Percentiles rank a stretch among this genome's conserved stretches.
phyloP scores from a whole-genome alignment of 2,888 invertebrate species.

The Ferrisia virgata region DNA sequence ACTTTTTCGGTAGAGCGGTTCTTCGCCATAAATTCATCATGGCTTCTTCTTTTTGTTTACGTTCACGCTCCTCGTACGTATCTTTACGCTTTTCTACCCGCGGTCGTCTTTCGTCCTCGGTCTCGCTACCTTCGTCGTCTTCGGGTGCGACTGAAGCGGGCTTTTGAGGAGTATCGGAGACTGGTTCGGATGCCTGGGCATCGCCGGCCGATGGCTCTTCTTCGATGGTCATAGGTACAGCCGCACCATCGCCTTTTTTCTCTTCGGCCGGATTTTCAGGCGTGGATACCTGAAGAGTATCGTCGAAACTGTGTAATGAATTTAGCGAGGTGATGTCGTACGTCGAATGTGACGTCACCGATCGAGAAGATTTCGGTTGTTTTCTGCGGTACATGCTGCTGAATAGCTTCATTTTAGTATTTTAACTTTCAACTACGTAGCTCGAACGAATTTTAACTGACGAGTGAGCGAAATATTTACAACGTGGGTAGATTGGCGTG shows the following conservation, averaged over 20 bases:
- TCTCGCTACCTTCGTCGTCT: background rate
- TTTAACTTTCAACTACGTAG: background rate
- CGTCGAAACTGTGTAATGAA: background rate
- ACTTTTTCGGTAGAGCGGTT: constrained; percentile 10
- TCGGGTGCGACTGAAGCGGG: background rate
- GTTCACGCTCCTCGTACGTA: constrained; percentile 19
- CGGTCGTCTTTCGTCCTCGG: background rate
- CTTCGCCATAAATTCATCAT: constrained; percentile 29
- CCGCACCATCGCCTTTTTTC: background rate
- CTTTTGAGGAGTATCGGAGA: background rate
- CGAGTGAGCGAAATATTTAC: background rate
- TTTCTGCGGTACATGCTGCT: background rate
- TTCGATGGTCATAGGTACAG: background rate
- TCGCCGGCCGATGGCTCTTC: background rate
- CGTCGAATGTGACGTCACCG: background rate
- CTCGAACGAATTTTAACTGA: constrained; percentile 9
- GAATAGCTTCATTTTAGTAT: constrained; percentile 5
- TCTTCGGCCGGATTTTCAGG: background rate
- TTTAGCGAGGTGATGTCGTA: background rate
- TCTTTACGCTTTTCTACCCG: background rate
- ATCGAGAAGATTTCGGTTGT: background rate
- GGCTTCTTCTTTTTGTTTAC: background rate
- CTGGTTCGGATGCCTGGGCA: background rate
- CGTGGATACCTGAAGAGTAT: background rate
- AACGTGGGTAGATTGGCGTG: background rate